Conservation (phyloP, 2,113 vertebrate genomes). For the Crotalus helleri region DNA sequence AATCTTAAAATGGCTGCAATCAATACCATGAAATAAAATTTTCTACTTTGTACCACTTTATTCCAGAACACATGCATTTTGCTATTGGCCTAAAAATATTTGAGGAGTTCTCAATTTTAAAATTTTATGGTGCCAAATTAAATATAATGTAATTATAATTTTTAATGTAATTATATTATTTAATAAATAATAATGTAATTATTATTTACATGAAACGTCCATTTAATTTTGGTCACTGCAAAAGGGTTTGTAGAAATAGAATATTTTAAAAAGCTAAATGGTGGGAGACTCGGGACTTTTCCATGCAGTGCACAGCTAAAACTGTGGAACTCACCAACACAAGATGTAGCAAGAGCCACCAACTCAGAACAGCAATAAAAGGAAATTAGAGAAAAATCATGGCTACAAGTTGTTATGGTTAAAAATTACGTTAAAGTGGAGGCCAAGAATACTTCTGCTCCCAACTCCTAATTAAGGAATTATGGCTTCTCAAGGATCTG, state of each 20-base stretch:
- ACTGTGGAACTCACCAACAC: background rate
- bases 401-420: background rate
- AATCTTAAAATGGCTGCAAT: background rate
- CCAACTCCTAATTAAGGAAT: background rate
- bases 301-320: background rate
- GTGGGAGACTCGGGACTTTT: background rate
- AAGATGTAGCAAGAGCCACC: background rate
- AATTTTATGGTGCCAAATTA: background rate
- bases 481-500: background rate
- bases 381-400: background rate
- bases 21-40: background rate
- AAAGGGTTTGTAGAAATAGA: background rate
- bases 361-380: background rate
- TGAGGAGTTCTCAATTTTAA: background rate
- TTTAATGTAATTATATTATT: too few relatives aligned
- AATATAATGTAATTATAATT: too few relatives aligned
- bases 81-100: background rate
- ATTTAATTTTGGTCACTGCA: background rate
- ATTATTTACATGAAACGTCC: background rate
- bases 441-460: background rate
- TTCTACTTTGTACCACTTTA: background rate
- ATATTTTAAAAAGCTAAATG: background rate
- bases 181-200: background rate
- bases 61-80: background rate
- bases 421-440: background rate